Evolutionary conservation across 2,113 vertebrate genomes (phyloP), one percentile per base, ranked within the genome.

Genomic region (Cryptotis parvus): DNA sequence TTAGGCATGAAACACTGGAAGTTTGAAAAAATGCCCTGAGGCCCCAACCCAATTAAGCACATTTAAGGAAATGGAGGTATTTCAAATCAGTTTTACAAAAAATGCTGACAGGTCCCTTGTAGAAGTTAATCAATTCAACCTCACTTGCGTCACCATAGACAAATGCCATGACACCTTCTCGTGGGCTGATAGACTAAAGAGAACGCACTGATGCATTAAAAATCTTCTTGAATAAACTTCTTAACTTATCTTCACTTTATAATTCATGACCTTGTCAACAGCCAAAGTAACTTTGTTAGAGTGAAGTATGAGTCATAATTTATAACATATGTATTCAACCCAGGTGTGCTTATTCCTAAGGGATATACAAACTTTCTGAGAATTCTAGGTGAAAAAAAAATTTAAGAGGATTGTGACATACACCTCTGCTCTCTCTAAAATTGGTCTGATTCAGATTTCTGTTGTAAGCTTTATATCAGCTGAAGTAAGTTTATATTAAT

Each of bases 221-320:
- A 91, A 61, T 84, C 45, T 76, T 93, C 49, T 84, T 55, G 33
- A 89, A 92, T 84, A 84, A 92, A 87, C 14, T 76, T 16, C 69
- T 89, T 73, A 73, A 80, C 77, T 92, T 94, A 89, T 91, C 43
- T 93, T 89, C 39, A 79, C 73, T 85, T 83, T 63, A 24, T 76
- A 79, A 75, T 92, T 87, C 12, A 41, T 93, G 45, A 93, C 49
- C 52, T 90, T 95, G 58, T 87, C 76, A 94, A 49, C 3, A 91
- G 77, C 31, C 33, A 91, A 70, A 82, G 49, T 70, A 82, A 73
- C 73, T 89, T 37, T 70, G 1, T 79, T 73, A 78, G 45, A 43
- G 81, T 72, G 31, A 91, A 87, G 70, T 92, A 63, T 68, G 84
- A 88, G 18, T 72, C 24, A 27, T 79, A 26, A 9, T 81, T 68